Percentiles rank a stretch among this genome's conserved stretches.
Evolutionary conservation across 2,113 vertebrate species (phyloP).

Genomic region (Dolichallabes microphthalmus): DNA sequence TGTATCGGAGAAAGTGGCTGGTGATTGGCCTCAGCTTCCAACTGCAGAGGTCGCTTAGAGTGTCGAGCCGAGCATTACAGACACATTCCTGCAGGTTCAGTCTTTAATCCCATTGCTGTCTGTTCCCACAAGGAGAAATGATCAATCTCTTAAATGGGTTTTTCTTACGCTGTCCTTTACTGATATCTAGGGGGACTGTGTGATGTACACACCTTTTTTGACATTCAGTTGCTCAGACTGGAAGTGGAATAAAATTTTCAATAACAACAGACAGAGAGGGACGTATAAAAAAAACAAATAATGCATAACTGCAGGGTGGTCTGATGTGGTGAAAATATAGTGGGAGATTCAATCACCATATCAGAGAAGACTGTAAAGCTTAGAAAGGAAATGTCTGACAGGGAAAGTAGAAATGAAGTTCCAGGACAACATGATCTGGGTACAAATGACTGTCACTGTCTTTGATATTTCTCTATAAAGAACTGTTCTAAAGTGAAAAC

Average conservation of each 20-base stretch:
- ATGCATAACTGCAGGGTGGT: conserved; percentile 35
- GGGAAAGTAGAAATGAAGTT: background rate
- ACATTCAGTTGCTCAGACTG: conserved; percentile 56
- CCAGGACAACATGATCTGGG: background rate
- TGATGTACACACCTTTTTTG: conserved; percentile 57
- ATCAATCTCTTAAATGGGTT: conserved; percentile 57
- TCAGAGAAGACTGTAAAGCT: conserved; percentile 47
- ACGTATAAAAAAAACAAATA: conserved; percentile 42
- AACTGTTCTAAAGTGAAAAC: background rate
- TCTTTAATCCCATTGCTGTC: conserved; percentile 27
- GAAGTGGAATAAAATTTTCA: conserved; percentile 62
- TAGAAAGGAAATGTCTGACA: conserved; percentile 1
- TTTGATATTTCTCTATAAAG: background rate
- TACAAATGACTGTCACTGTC: conserved; percentile 3
- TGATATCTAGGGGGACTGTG: conserved; percentile 11
- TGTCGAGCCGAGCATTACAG: background rate
- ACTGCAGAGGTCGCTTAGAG: conserved; percentile 2
- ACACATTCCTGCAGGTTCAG: conserved; percentile 7
- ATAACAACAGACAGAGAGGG: conserved; percentile 35
- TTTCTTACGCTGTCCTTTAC: conserved; percentile 48
- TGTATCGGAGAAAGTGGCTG: background rate
- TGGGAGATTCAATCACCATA: conserved; percentile 47
- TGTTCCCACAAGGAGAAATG: conserved; percentile 40
- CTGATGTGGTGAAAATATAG: conserved; percentile 34
- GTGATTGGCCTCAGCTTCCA: background rate